Evolutionary conservation across 2,888 invertebrate species (phyloP).

Genomic region (Ormyrus labotus): DNA sequence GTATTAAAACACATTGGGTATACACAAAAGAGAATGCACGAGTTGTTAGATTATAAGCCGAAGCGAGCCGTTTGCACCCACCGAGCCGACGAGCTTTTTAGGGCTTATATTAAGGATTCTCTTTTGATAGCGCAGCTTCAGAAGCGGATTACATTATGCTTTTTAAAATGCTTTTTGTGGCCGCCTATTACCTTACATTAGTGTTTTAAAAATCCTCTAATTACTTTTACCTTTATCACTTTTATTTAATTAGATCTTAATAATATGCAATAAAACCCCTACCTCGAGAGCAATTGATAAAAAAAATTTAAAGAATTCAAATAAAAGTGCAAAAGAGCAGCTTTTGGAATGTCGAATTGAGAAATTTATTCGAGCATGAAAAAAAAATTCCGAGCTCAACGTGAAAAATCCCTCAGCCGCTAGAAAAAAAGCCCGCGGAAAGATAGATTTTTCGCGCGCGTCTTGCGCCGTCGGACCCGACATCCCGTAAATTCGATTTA

Average conservation of each 20-base stretch:
- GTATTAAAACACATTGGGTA: conserved; percentile 19
- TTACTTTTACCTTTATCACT: too few relatives aligned
- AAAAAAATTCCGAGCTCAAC: too few relatives aligned
- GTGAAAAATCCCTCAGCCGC: too few relatives aligned
- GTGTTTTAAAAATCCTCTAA: neutral
- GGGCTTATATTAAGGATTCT: conserved; percentile 39
- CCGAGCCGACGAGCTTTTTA: conserved; percentile 22
- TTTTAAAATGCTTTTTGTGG: conserved; percentile 15
- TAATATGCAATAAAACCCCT: too few relatives aligned
- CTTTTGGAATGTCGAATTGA: too few relatives aligned
- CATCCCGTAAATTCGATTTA: conserved; percentile 39
- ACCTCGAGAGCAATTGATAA: too few relatives aligned
- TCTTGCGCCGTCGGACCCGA: conserved; percentile 3
- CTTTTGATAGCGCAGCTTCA: conserved; percentile 26
- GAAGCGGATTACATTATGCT: conserved; percentile 18
- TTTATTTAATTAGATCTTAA: too few relatives aligned
- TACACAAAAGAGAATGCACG: conserved; percentile 32
- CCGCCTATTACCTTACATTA: neutral
- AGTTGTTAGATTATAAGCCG: conserved; percentile 28
- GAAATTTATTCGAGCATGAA: too few relatives aligned
- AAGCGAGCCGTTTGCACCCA: neutral
- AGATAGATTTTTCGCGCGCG: neutral
- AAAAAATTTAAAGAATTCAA: too few relatives aligned
- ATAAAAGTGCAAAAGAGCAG: too few relatives aligned
- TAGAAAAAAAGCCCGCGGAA: too few relatives aligned